Evolutionary conservation across 2,113 vertebrate species (phyloP), one percentile per base, ranked within the genome.

Genomic region (Cranoglanis bouderius): DNA sequence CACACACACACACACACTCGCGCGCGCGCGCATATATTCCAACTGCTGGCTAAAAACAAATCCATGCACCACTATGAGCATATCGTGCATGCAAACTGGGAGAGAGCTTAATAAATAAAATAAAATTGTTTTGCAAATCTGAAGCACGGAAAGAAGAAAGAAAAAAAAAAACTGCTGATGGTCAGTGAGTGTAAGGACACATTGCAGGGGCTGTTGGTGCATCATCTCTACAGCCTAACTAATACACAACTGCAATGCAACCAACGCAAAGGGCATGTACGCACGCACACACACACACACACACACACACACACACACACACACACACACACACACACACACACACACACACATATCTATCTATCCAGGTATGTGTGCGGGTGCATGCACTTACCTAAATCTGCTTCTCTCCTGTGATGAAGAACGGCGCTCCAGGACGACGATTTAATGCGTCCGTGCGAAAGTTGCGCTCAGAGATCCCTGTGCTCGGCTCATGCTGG

Each of bases 401-500:
- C 93, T 94, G 95, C 94, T 94, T 93, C 95, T 94, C 94, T 92
- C 92, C 94, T 93, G 92, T 93, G 89, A 43, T 91, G 92, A 93
- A 93, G 92, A 92, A 93, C 80, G 93, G 94, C 84, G 94, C 90
- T 95, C 94, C 94, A 89, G 49, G 70, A 59, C 94, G 93, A 87
- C 91, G 87, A 88, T 92, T 95, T 95, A 96, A 93, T 95, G 94
- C 93, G 94, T 94, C 87, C 85, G 93, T 93, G 93, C 93, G 94
- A 94, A 96, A 96, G 95, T 96, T 96, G 94, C 94, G 93, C 92
- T 94, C 93, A 94, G 95, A 94, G 93, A 91, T 95, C 93, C 93
- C 94, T 95, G 94, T 96, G 95, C 95, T 95, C 91, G 93, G 94
- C 91, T 94, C 95, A 95, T 96, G 93, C 94, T 94, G 95, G 91